phyloP scores from a whole-genome alignment of 2,888 invertebrate species.

The Ceramica pisi region DNA sequence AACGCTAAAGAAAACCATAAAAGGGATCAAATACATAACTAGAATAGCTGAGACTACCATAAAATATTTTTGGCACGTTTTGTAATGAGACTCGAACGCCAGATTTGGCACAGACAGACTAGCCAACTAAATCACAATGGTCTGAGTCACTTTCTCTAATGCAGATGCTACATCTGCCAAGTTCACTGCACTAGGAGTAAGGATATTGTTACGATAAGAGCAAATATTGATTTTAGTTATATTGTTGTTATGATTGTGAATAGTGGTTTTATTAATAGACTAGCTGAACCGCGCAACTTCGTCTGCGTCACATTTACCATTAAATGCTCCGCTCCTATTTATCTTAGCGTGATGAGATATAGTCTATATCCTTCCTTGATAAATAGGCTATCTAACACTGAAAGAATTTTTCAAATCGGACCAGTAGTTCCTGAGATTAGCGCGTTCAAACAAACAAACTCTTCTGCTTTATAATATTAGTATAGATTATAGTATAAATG shows the following conservation, averaged over 20 bases:
- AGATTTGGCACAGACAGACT: slow-evolving; percentile 63
- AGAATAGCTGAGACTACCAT: slow-evolving; percentile 32
- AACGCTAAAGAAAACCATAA: slow-evolving; percentile 37
- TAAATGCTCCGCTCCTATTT: too few relatives aligned
- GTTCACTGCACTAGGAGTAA: slow-evolving; percentile 79
- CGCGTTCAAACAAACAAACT: too few relatives aligned
- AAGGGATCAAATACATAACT: slow-evolving; percentile 18
- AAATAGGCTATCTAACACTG: too few relatives aligned
- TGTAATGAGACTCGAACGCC: slow-evolving; percentile 44
- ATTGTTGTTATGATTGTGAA: slow-evolving; percentile 33
- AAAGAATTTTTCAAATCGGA: too few relatives aligned
- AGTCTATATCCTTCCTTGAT: too few relatives aligned
- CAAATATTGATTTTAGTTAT: slow-evolving; percentile 20
- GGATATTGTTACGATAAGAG: slow-evolving; percentile 41
- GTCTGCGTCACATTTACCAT: too few relatives aligned
- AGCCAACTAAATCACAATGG: slow-evolving; percentile 62
- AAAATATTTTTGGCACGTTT: slow-evolving; percentile 41
- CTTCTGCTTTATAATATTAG: too few relatives aligned
- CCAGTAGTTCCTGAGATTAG: too few relatives aligned
- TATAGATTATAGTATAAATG: too few relatives aligned
- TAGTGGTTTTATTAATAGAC: slow-evolving; percentile 20
- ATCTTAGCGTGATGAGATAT: too few relatives aligned
- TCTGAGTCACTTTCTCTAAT: slow-evolving; percentile 75
- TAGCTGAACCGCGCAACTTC: too few relatives aligned
- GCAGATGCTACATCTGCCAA: slow-evolving; percentile 75